phyloP scores from a whole-genome alignment of 2,888 invertebrate species.

The Aelia acuminata region DNA sequence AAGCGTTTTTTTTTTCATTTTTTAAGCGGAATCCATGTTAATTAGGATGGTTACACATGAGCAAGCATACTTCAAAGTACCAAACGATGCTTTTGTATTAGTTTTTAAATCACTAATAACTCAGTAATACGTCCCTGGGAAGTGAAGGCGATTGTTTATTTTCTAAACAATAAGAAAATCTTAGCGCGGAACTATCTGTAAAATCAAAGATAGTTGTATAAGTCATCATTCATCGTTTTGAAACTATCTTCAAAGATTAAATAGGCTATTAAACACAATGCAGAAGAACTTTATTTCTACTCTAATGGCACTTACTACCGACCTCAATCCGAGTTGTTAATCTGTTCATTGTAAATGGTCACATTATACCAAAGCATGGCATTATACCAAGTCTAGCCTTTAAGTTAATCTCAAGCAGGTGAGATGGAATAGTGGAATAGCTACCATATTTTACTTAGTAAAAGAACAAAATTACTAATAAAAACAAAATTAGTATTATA shows the following conservation, averaged over 20 bases:
- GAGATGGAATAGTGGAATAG: background rate
- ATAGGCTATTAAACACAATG: background rate
- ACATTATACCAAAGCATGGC: background rate
- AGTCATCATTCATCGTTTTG: background rate
- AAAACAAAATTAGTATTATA: no score
- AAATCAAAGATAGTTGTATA: background rate
- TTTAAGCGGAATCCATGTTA: no score
- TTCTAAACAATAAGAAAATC: background rate
- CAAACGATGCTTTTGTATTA: no score
- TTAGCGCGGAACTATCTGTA: background rate
- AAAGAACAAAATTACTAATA: no score
- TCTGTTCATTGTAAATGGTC: slow-evolving; percentile 1
- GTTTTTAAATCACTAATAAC: no score
- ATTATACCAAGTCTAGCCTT: background rate
- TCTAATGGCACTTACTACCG: background rate
- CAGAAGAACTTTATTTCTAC: background rate
- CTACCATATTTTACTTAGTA: no score
- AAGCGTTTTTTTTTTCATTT: no score
- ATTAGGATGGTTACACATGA: no score
- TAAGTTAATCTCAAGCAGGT: background rate
- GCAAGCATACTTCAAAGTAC: no score
- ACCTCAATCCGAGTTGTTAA: background rate
- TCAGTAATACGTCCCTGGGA: no score
- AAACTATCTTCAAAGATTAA: background rate
- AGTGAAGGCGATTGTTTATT: no score